Percentiles rank a stretch among this genome's conserved stretches.
Evolutionary conservation across 2,888 invertebrate genomes (phyloP).

Genomic region (Hymenopus coronatus): DNA sequence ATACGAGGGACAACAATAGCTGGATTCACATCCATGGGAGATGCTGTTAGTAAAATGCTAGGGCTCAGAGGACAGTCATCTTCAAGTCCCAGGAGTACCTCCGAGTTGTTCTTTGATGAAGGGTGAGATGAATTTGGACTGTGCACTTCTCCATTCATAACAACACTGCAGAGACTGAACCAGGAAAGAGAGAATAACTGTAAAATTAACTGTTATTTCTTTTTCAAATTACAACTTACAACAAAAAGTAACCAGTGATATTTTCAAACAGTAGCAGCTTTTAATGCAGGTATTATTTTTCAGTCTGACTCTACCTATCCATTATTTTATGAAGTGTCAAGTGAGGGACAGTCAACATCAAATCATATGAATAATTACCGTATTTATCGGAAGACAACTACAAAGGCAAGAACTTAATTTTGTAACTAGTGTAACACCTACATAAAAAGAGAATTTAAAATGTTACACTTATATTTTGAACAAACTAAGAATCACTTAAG

Average conservation of each 20-base stretch:
- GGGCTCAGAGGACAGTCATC: constrained; percentile 33
- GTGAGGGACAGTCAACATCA: no score
- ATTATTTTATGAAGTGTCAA: no score
- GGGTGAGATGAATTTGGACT: background rate
- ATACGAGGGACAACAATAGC: constrained; percentile 2
- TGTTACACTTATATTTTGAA: no score
- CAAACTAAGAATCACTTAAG: no score
- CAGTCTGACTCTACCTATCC: no score
- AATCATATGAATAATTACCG: no score
- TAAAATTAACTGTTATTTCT: background rate
- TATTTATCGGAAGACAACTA: no score
- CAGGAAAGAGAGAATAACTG: background rate
- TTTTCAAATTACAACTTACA: background rate
- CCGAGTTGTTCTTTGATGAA: constrained; percentile 1
- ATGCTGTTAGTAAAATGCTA: constrained; percentile 33
- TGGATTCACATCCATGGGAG: constrained; percentile 29
- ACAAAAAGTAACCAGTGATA: background rate
- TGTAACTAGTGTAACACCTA: no score
- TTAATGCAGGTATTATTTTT: no score
- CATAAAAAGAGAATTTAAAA: no score
- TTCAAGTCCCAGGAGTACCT: constrained; percentile 25
- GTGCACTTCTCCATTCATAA: background rate
- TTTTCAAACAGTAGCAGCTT: no score
- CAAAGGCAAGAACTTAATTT: no score
- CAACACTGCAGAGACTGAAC: constrained; percentile 16